These are phyloP conservation scores for Pardalotus punctatus DNA, from an alignment of 2,113 vertebrate genomes.

Conservation along the genomic window DNA sequence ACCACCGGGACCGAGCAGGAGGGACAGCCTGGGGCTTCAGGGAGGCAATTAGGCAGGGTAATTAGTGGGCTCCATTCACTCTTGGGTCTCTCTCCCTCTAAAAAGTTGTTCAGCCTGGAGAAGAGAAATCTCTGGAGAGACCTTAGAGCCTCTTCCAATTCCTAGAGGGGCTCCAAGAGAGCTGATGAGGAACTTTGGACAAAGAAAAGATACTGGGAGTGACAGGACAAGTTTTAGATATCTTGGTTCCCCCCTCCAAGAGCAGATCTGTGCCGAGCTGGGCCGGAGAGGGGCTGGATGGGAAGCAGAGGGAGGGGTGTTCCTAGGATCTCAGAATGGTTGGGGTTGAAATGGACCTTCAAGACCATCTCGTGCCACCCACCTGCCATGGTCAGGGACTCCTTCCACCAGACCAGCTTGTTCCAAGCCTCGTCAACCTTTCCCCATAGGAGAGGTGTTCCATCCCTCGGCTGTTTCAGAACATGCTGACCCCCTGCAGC, in stretches of 20 bases:
- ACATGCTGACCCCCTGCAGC: neutral
- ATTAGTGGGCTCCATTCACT: neutral
- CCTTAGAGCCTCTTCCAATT: neutral
- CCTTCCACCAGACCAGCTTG: neutral
- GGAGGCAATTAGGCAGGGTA: fast-evolving
- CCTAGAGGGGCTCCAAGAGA: neutral
- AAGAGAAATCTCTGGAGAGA: neutral
- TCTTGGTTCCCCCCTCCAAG: neutral
- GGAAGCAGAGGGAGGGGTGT: neutral
- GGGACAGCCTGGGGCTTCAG: neutral
- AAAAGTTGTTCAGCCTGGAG: neutral
- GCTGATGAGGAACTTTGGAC: neutral
- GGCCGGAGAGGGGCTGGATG: neutral
- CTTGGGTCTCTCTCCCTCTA: neutral
- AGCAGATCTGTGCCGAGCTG: fast-evolving
- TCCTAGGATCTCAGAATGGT: neutral
- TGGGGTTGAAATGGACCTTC: neutral
- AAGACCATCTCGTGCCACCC: neutral
- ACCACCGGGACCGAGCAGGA: fast-evolving
- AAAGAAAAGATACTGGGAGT: neutral
- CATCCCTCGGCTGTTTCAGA: neutral
- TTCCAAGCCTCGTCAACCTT: neutral
- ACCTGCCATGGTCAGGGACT: neutral
- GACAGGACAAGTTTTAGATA: neutral
- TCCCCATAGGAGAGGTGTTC: neutral